Evolutionary conservation across 2,888 invertebrate species (phyloP).

Genomic region (Campopleginae sp.): DNA sequence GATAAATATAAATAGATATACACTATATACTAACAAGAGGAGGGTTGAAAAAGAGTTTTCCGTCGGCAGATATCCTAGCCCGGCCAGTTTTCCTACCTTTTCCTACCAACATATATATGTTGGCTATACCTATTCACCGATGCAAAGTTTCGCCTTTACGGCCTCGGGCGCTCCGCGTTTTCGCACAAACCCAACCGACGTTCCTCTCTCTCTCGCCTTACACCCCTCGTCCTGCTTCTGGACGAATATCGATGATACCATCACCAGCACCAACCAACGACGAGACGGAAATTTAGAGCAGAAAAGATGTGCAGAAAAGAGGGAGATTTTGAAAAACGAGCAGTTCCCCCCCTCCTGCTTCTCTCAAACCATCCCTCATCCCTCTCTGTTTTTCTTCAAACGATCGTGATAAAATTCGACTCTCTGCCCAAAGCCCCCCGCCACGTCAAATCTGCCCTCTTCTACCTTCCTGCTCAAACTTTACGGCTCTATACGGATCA

Average conservation of each 20-base stretch:
- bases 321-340: slow-evolving; percentile 40
- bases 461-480: slow-evolving; percentile 56
- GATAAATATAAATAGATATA: slow-evolving; percentile 33
- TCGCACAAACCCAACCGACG: slow-evolving; percentile 63
- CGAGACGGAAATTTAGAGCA: slow-evolving; percentile 25
- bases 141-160: slow-evolving; percentile 67
- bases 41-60: slow-evolving; percentile 53
- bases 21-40: slow-evolving; percentile 6
- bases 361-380: slow-evolving; percentile 28
- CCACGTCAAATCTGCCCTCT: slow-evolving; percentile 65
- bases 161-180: slow-evolving; percentile 51
- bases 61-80: slow-evolving; percentile 60
- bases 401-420: slow-evolving; percentile 70
- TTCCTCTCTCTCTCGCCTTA: slow-evolving; percentile 33
- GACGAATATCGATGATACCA: slow-evolving; percentile 71
- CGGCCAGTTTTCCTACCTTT: slow-evolving; percentile 40
- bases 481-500: slow-evolving; percentile 64
- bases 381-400: slow-evolving; percentile 67
- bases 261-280: slow-evolving; percentile 39
- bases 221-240: slow-evolving; percentile 47
- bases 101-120: neutral
- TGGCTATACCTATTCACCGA: slow-evolving; percentile 10
- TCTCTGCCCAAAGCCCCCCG: slow-evolving; percentile 54
- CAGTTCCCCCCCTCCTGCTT: slow-evolving; percentile 38
- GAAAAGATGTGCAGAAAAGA: slow-evolving; percentile 14